Percentiles rank a stretch among this genome's conserved stretches.
Evolutionary conservation across 1,140 invertebrate species (phyloP).

Genomic region (Pseudomyrmex sp.): DNA sequence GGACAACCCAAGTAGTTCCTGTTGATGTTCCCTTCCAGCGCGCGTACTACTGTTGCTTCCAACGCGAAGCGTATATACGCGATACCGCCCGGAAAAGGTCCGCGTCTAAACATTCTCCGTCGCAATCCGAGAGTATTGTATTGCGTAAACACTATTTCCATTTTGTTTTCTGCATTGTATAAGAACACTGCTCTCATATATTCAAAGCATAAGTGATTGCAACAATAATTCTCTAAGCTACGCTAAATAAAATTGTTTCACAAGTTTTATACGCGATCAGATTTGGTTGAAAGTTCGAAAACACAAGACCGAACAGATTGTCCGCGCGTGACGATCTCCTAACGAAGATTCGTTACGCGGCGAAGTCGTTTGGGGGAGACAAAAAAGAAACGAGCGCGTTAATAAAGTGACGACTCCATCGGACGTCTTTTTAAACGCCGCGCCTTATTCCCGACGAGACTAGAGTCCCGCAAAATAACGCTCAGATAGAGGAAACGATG

Average conservation of each 20-base stretch:
- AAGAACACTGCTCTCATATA: too few species aligned
- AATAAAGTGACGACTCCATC: conserved; percentile 71
- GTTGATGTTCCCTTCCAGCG: conserved; percentile 41
- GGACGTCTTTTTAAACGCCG: conserved; percentile 24
- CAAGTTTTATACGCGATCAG: too few species aligned
- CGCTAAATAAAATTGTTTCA: too few species aligned
- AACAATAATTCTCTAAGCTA: too few species aligned
- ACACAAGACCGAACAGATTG: too few species aligned
- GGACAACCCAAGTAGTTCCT: conserved; percentile 19
- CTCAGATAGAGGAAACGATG: conserved; percentile 48
- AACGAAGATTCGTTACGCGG: background rate
- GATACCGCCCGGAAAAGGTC: background rate
- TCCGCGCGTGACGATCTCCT: conserved; percentile 1
- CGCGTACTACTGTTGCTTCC: conserved; percentile 22
- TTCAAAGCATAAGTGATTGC: too few species aligned
- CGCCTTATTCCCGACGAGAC: conserved; percentile 34
- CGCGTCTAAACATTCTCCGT: too few species aligned
- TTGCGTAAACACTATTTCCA: too few species aligned
- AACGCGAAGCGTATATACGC: background rate
- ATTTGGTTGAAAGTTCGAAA: too few species aligned
- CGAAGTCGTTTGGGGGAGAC: background rate
- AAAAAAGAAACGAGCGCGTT: background rate
- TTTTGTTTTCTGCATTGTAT: too few species aligned
- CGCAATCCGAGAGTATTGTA: too few species aligned
- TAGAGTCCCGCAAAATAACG: conserved; percentile 49